Base-by-base conservation (phyloP, 2,888 invertebrate species). In the Stenolophus ochropezus region DNA sequence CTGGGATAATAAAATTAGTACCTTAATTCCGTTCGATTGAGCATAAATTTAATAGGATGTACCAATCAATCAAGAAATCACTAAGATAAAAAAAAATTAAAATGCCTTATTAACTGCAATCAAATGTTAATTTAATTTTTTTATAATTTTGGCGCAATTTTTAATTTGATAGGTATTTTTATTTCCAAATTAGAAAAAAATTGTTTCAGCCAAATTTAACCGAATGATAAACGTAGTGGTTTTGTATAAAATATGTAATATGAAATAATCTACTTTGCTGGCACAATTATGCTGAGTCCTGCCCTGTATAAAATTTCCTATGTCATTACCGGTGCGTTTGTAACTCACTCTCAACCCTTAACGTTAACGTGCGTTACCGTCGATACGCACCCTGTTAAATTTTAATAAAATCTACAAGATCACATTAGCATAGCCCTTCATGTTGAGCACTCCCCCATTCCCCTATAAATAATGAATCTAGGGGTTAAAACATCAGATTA, bases 381-480 rank as follows among this genome's bases (percentile, higher is more conserved):
- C 56, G 21, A 73, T 71, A 47, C n/a, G 0, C 47, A 73, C 47
- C 73, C 3, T 21, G 20, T 73, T 73, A 49, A 73, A 73, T 47
- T 42, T 73, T 73, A 73, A 73, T 73, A 47, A 49, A 49, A 18
- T 73, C 21, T 73, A 73, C n/a, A 16, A 69, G 69, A 33, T 69
- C 69, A 14, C 33, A 65, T 33, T 6, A 23, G 27, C 65, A 65
- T 27, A 11, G 14, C 23, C 14, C 11, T 16, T 3, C 14, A 14
- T 4, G n/a, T 27, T n/a, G 5, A 4, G n/a, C 3, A 11, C 16
- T 11, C 65, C 65, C 18, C n/a, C n/a, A n/a, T n/a, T n/a, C n/a
- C n/a, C 16, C 20, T 76, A 56, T 76, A 76, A 56, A 51, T 76
- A 76, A 76, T 76, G 75, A 56, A 76, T 27, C 33, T 51, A 76